phyloP scores from a whole-genome alignment of 2,888 invertebrate genomes.

The Brachyptera putata region DNA sequence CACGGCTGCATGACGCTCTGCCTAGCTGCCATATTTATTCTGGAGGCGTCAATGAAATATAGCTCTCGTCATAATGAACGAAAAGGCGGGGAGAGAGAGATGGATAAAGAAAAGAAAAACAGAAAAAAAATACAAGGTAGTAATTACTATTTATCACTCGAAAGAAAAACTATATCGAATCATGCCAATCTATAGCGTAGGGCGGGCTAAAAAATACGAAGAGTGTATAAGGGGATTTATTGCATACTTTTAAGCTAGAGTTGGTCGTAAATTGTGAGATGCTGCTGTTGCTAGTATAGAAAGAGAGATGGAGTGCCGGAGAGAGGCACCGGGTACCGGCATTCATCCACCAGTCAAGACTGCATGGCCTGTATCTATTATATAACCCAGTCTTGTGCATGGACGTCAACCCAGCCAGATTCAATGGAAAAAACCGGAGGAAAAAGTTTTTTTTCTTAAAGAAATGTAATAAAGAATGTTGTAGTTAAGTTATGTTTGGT shows the following conservation, averaged over 20 bases:
- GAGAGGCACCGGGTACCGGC: conserved; percentile 24
- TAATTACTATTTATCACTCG: conserved; percentile 35
- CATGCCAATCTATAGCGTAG: conserved; percentile 34
- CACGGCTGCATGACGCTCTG: conserved; percentile 22
- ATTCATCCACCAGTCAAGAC: conserved; percentile 27
- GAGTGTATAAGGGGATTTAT: conserved; percentile 44
- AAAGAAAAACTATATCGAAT: conserved; percentile 35
- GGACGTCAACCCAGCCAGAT: conserved; percentile 23
- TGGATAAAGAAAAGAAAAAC: conserved; percentile 25
- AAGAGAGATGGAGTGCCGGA: conserved; percentile 28
- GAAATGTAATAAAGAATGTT: conserved; percentile 18
- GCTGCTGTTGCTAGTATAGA: conserved; percentile 32
- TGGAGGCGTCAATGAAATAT: conserved; percentile 34
- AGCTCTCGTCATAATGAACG: conserved; percentile 35
- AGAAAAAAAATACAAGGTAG: conserved; percentile 32
- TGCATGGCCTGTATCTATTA: conserved; percentile 14
- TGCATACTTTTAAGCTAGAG: conserved; percentile 49
- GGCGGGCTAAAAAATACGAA: conserved; percentile 22
- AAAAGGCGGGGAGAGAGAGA: conserved; percentile 29
- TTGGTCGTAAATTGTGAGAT: conserved; percentile 48
- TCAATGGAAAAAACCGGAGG: conserved; percentile 20
- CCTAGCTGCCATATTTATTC: conserved; percentile 34
- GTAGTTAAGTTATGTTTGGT: conserved; percentile 14
- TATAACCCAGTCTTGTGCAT: conserved; percentile 17
- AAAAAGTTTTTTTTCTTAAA: conserved; percentile 18